Evolutionary conservation across 2,113 vertebrate species (phyloP).

Genomic region (Carassius carassius): DNA sequence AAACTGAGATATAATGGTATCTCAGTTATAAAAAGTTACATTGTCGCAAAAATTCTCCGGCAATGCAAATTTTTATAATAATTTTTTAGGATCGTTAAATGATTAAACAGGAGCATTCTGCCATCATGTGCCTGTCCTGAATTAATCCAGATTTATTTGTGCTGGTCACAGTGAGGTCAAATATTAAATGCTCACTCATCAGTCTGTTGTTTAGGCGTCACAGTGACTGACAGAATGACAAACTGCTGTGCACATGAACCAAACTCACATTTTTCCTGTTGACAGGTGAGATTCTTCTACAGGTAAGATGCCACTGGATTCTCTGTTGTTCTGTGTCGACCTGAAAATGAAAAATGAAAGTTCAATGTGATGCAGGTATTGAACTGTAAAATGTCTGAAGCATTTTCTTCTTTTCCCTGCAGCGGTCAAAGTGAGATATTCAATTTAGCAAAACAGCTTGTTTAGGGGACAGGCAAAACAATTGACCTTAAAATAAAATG

Average conservation of each 20-base stretch:
- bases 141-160: not conserved
- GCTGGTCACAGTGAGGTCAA: not conserved
- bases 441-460: conserved; percentile 8
- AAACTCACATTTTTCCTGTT: not conserved
- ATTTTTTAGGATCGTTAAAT: not conserved
- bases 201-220: not conserved
- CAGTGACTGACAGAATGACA: not conserved
- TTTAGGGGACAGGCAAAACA: not conserved
- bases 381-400: not conserved
- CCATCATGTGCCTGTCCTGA: not conserved
- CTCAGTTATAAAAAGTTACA: too few relatives aligned
- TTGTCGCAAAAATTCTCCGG: too few relatives aligned
- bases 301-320: not conserved
- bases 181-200: not conserved
- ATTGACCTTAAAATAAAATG: not conserved
- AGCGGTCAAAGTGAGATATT: not conserved
- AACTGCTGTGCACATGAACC: not conserved
- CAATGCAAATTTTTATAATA: not conserved
- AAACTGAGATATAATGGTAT: too few relatives aligned
- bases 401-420: not conserved
- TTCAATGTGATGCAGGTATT: not conserved
- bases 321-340: not conserved
- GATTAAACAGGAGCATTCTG: not conserved
- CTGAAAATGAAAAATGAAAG: not conserved
- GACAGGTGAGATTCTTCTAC: conserved; percentile 1